Base-by-base conservation (phyloP, 2,888 invertebrate species). In the Phasia obesa region DNA sequence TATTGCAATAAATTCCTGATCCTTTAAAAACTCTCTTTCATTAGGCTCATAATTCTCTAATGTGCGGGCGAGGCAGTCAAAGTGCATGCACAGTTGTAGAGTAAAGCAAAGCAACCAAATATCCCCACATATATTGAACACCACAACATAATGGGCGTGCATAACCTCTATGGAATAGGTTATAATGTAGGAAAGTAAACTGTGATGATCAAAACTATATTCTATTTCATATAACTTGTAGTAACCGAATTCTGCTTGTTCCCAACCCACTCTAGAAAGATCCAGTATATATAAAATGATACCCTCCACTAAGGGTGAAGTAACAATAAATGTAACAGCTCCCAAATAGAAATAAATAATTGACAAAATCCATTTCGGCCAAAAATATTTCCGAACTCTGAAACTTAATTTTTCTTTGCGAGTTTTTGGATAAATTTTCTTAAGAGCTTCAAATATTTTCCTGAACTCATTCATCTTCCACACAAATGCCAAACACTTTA, bases 81-180 rank as follows among this genome's bases (percentile, higher is more conserved):
- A 86, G 47, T 90, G 89, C 86, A 90, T 87, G 76, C 87, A 87
- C 35, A 89, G 84, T 83, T 90, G 90, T 13, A 85, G 64, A 4
- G 86, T 83, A 47, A 87, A 86, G 31, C 81, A 85, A 4, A 89
- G 75, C 38, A 88, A 75, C 87, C 87, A 89, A 11, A 87, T 76
- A 73, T 88, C 88, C 6, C 76, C 59, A 23, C 73, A 64, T 5
- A 84, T 42, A 53, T 64, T 84, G 51, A 27, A 71, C 1, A 44
- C 27, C 1, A 76, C 51, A 9, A 31, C 15, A 44, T 77, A 79
- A 25, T 85, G 81, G 25, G 83, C 81, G 73, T 88, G 86, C 17
- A 87, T 15, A 27, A 79, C 51, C 57, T 88, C 88, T 0, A 84
- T 17, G 2, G 38, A 7, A 62, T 85, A 86, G 13, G 86, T 81